A percentile compares a stretch with the other conserved stretches of the same genome.
phyloP scores from a whole-genome alignment of 1,140 invertebrate species.

The Lanistes nyassanus region DNA sequence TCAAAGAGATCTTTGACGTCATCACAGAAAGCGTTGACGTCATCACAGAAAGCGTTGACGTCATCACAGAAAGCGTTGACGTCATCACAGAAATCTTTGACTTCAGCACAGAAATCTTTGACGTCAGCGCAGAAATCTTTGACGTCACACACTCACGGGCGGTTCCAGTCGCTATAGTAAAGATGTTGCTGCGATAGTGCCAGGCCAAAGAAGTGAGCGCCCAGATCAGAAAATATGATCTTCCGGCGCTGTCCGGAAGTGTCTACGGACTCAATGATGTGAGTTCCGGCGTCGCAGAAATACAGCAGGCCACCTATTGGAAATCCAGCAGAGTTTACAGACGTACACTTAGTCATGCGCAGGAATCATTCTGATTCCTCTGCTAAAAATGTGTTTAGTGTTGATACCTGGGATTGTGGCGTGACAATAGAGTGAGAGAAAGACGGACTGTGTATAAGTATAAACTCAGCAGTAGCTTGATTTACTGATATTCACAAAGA shows the following conservation, averaged over 20 bases:
- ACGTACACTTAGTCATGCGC: no score
- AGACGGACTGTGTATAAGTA: no score
- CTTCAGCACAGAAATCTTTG: not conserved
- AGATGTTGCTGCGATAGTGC: slow-evolving; percentile 18
- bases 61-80: no score
- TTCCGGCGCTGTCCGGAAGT: slow-evolving; percentile 25
- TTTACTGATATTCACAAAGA: no score
- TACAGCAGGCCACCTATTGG: slow-evolving; percentile 34
- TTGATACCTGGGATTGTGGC: no score
- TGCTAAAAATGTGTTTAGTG: no score
- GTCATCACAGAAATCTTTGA: not conserved
- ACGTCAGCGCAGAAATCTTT: not conserved
- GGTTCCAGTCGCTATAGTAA: slow-evolving; percentile 25
- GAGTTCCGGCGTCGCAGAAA: slow-evolving; percentile 47
- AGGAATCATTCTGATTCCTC: no score
- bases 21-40: not conserved
- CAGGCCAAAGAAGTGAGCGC: slow-evolving; percentile 23
- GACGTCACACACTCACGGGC: not conserved
- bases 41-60: no score
- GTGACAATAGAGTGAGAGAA: no score
- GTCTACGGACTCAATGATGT: slow-evolving; percentile 42
- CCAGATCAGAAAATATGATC: slow-evolving; percentile 11
- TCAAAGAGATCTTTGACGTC: not conserved
- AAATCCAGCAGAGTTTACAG: no score
- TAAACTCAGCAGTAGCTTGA: no score